Conservation (phyloP, 2,888 invertebrate species). For the Drosophila formosana region DNA sequence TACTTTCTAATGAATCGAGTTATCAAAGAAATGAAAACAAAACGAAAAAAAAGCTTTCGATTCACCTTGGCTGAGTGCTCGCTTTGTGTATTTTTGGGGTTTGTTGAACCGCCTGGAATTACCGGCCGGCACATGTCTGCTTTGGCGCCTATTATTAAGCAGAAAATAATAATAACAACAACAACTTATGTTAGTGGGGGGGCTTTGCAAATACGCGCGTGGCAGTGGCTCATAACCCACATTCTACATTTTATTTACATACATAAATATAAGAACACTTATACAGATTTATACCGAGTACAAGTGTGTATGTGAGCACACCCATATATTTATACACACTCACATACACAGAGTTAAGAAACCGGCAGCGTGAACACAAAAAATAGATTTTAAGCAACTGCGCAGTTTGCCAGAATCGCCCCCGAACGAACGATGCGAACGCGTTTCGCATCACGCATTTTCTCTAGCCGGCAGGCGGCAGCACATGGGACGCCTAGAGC, state of each 20-base stretch:
- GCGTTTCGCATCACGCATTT: slow-evolving; percentile 22
- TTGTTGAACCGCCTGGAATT: slow-evolving; percentile 55
- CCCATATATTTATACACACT: background rate
- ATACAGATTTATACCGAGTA: background rate
- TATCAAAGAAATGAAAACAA: slow-evolving; percentile 13
- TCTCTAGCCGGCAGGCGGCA: slow-evolving; percentile 12
- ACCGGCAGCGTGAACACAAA: slow-evolving; percentile 28
- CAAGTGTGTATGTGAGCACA: background rate
- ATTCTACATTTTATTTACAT: slow-evolving; percentile 25
- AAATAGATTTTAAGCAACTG: slow-evolving; percentile 55
- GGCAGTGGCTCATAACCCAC: slow-evolving; percentile 49
- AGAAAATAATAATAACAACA: slow-evolving; percentile 10
- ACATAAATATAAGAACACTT: slow-evolving; percentile 8
- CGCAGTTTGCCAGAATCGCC: slow-evolving; percentile 49
- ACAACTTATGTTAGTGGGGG: background rate
- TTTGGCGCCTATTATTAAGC: slow-evolving; percentile 19
- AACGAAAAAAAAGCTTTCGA: slow-evolving; percentile 6
- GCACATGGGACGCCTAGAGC: slow-evolving; percentile 34
- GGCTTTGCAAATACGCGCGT: slow-evolving; percentile 34
- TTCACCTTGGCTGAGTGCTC: slow-evolving; percentile 35
- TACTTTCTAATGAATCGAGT: slow-evolving; percentile 15
- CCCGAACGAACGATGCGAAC: slow-evolving; percentile 33
- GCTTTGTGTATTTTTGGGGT: slow-evolving; percentile 19
- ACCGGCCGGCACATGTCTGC: slow-evolving; percentile 54
- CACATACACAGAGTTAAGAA: slow-evolving; percentile 11